phyloP scores from a whole-genome alignment of 92 coral and sea anemone genomes.

The Montipora capitata region DNA sequence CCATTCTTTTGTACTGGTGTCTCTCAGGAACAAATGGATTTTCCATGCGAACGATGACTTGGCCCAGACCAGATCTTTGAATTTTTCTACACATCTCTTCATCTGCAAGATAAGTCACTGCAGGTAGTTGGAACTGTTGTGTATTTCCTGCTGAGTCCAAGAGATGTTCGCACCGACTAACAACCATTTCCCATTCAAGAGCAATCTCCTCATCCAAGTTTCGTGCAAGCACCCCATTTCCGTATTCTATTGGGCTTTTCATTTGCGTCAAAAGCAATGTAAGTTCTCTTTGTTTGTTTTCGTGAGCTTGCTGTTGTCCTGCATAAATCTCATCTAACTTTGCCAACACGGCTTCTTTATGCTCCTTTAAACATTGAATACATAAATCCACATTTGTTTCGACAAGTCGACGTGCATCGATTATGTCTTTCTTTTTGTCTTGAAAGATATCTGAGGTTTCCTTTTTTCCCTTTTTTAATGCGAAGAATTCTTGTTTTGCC shows the following conservation, averaged over 20 bases:
- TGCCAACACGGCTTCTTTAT: conserved; percentile 21
- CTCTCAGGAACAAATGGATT: conserved; percentile 31
- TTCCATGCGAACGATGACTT: conserved; percentile 68
- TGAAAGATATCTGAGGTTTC: neutral
- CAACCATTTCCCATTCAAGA: neutral
- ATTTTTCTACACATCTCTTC: conserved; percentile 2
- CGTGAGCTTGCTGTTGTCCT: conserved; percentile 7
- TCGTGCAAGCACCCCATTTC: conserved; percentile 7
- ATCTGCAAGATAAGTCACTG: conserved; percentile 12
- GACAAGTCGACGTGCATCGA: neutral
- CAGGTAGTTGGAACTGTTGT: neutral
- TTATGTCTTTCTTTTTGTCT: neutral
- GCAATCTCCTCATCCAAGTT: conserved; percentile 23
- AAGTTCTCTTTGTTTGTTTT: neutral
- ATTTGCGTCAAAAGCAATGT: neutral
- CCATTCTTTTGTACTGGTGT: conserved; percentile 4
- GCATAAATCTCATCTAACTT: conserved; percentile 3
- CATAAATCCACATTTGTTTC: neutral
- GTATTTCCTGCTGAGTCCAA: neutral
- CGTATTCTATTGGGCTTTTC: conserved; percentile 18
- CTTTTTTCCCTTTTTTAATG: neutral
- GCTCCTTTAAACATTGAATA: conserved; percentile 2
- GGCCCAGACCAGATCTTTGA: conserved; percentile 25
- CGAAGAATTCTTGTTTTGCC: neutral
- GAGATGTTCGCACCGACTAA: conserved; percentile 25